Conservation (phyloP, 2,113 vertebrate genomes). For the Corydoras maculifer region DNA sequence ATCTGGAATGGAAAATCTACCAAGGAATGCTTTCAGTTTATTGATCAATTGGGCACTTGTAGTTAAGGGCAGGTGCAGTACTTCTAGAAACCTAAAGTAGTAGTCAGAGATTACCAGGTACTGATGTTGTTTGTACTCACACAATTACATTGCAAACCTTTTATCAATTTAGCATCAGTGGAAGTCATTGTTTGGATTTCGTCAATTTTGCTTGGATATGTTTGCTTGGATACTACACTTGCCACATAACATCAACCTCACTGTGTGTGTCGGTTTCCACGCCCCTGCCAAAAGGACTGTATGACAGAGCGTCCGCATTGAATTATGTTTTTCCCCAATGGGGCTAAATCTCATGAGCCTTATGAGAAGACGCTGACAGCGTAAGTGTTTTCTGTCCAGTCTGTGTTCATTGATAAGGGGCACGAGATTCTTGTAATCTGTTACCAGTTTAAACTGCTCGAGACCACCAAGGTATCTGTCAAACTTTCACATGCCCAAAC, state of each 20-base stretch:
- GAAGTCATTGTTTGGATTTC: neutral
- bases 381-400: constrained; percentile 3
- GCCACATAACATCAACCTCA: neutral
- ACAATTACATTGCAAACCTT: too few species aligned
- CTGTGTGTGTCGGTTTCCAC: neutral
- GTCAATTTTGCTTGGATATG: neutral
- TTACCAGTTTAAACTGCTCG: constrained; percentile 39
- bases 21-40: neutral
- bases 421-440: constrained; percentile 26
- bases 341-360: neutral
- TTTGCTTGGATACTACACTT: neutral
- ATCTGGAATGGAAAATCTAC: neutral
- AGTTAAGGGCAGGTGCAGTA: neutral
- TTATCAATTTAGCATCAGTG: neutral
- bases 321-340: neutral
- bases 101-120: constrained; percentile 1
- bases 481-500: constrained; percentile 40
- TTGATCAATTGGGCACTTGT: neutral
- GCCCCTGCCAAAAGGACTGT: neutral
- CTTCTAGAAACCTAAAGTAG: neutral
- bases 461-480: constrained; percentile 39
- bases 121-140: neutral
- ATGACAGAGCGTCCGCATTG: neutral
- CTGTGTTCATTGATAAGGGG: constrained; percentile 42
- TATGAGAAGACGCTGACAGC: too few species aligned